These are phyloP conservation scores for Lepus americanus DNA, from an alignment of 2,113 vertebrate genomes.

Conservation along the genomic window DNA sequence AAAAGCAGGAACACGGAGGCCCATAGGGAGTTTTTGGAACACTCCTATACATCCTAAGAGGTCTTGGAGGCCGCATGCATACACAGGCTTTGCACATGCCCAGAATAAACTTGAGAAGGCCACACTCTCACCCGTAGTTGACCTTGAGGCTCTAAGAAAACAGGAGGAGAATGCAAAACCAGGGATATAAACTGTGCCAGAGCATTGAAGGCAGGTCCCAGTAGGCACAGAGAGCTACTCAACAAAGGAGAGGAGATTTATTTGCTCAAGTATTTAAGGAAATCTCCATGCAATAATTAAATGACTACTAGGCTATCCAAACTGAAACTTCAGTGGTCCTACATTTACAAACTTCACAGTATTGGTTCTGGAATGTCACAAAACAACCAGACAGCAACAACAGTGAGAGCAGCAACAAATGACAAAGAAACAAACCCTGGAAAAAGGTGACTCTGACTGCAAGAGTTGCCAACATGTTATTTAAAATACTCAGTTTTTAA, in stretches of 20 bases:
- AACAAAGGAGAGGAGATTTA: not conserved
- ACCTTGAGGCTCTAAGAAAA: not conserved
- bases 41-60: not conserved
- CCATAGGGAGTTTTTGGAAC: not conserved
- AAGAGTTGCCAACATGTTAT: not conserved
- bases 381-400: not conserved
- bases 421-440: not conserved
- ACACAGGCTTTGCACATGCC: not conserved
- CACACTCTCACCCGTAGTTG: not conserved
- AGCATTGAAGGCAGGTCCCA: not conserved
- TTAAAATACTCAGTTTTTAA: not conserved
- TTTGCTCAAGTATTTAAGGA: not conserved
- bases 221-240: not conserved
- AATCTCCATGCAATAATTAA: conserved; percentile 6
- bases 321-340: not conserved
- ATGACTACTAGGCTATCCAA: not conserved
- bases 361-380: not conserved
- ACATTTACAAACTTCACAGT: not conserved
- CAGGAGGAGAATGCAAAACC: not conserved
- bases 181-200: not conserved
- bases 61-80: not conserved
- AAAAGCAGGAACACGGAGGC: not conserved
- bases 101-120: not conserved
- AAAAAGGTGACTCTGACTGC: not conserved
- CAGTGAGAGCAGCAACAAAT: not conserved